Percentiles rank a stretch among this genome's conserved stretches.
These are phyloP conservation scores for Cephus cinctus DNA, from an alignment of 1,140 invertebrate species.

Conservation along the genomic window DNA sequence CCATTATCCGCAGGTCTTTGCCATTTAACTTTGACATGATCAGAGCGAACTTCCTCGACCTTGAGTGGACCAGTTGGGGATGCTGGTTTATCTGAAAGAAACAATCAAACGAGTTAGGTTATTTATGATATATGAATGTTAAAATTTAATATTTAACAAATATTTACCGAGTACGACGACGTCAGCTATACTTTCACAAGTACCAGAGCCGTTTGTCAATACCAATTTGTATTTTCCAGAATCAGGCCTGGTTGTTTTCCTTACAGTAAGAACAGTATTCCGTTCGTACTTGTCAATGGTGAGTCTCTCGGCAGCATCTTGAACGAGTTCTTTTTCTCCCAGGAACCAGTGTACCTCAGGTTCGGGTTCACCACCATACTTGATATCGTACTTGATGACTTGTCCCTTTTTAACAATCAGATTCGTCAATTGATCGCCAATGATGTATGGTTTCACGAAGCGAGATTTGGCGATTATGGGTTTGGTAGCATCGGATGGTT, in stretches of 20 bases:
- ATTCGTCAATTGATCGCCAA: slow-evolving; percentile 81
- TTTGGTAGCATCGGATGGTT: slow-evolving; percentile 92
- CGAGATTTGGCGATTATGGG: slow-evolving; percentile 93
- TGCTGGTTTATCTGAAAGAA: slow-evolving; percentile 75
- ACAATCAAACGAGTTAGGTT: slow-evolving; percentile 16
- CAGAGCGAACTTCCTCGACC: slow-evolving; percentile 82
- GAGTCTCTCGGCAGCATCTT: slow-evolving; percentile 67
- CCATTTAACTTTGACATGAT: slow-evolving; percentile 95
- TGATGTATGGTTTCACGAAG: slow-evolving; percentile 92
- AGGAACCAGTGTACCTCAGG: slow-evolving; percentile 84
- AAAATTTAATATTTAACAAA: neutral
- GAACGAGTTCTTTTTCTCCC: slow-evolving; percentile 71
- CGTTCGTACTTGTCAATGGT: slow-evolving; percentile 88
- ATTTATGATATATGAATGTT: slow-evolving; percentile 7
- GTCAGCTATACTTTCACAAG: slow-evolving; percentile 79
- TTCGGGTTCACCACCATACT: slow-evolving; percentile 92
- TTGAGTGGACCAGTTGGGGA: slow-evolving; percentile 83
- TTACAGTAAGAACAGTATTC: slow-evolving; percentile 88
- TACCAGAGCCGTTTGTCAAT: slow-evolving; percentile 81
- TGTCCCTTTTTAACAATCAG: slow-evolving; percentile 93
- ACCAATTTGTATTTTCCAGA: slow-evolving; percentile 88
- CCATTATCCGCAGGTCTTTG: slow-evolving; percentile 91
- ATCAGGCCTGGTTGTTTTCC: slow-evolving; percentile 81
- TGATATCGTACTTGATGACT: slow-evolving; percentile 89
- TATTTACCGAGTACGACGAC: slow-evolving; percentile 80